Base-by-base conservation (phyloP, 2,888 invertebrate species). In the Tachina fera region DNA sequence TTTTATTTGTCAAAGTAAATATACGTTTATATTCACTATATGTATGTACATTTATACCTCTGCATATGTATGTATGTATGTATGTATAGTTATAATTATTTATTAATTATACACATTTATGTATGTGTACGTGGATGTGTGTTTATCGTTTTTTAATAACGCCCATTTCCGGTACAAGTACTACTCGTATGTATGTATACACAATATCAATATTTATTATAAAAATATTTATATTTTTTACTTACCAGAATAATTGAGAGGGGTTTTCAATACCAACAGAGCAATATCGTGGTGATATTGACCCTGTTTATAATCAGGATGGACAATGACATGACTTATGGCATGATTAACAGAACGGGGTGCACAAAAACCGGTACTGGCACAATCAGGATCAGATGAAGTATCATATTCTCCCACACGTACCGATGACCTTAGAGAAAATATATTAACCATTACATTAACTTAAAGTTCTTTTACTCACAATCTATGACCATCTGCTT, bases 381-480 rank as follows among this genome's bases (percentile, higher is more conserved):
- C 95, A 90, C 97, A 97, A 91, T 97, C 96, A 0, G 96, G 96
- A 90, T 96, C 95, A 0, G 94, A 94, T n/a, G 94, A 93, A 1
- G 95, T 95, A 88, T 96, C 95, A 93, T 95, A 96, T 92, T 97
- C 96, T 0, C 97, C 97, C 0, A 96, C 94, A 51, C 96, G 94
- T 56, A 96, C 95, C 8, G 95, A 95, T 80, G 95, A 95, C 88
- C 97, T 97, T 65, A 14, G 58, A 53, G 14, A 5, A 31, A 49
- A 22, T 9, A 8, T 53, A n/a, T 53, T 31, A 6, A 19, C 45
- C 45, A 67, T 3, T 13, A 19, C 6, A 3, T 11, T 16, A 41
- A 39, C 0, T 6, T 53, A 14, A 53, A 16, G 13, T 11, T 16
- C 41, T 65, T 9, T 22, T 75, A 94, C 95, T 94, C 93, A 96